Evolutionary conservation across 2,113 vertebrate species (phyloP).

Genomic region (Epinephelus cyanopodus): DNA sequence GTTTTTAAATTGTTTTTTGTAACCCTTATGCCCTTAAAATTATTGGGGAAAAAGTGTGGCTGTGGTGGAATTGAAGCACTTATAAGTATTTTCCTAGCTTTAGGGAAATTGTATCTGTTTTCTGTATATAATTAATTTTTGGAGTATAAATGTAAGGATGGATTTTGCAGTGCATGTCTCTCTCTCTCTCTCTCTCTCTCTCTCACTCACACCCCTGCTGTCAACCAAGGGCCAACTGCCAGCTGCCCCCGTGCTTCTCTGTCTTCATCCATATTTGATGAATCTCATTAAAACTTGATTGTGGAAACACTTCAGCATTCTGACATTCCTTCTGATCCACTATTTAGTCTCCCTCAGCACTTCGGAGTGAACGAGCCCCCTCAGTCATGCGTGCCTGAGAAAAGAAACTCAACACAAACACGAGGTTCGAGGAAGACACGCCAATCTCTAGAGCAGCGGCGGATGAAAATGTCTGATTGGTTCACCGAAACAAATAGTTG

Average conservation of each 20-base stretch:
- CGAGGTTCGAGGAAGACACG: constrained; percentile 24
- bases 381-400: constrained; percentile 38
- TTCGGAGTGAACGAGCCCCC: constrained; percentile 27
- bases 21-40: too few species aligned
- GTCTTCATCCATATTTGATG: constrained; percentile 79
- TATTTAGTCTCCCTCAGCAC: constrained; percentile 67
- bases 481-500: constrained; percentile 6
- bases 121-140: background rate
- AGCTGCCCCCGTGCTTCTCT: constrained; percentile 61
- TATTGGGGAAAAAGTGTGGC: too few species aligned
- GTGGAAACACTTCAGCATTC: constrained; percentile 68
- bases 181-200: background rate
- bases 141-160: background rate
- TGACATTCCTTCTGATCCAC: constrained; percentile 67
- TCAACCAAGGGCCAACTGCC: constrained; percentile 60
- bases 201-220: constrained; percentile 35
- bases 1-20: too few species aligned
- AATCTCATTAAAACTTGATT: constrained; percentile 78
- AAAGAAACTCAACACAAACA: constrained; percentile 15
- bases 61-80: too few species aligned
- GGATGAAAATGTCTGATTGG: constrained; percentile 8
- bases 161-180: background rate
- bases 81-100: background rate
- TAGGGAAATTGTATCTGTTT: background rate
- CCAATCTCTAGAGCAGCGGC: background rate